phyloP scores from a whole-genome alignment of 2,888 invertebrate genomes.

The Lycophotia porphyrea region DNA sequence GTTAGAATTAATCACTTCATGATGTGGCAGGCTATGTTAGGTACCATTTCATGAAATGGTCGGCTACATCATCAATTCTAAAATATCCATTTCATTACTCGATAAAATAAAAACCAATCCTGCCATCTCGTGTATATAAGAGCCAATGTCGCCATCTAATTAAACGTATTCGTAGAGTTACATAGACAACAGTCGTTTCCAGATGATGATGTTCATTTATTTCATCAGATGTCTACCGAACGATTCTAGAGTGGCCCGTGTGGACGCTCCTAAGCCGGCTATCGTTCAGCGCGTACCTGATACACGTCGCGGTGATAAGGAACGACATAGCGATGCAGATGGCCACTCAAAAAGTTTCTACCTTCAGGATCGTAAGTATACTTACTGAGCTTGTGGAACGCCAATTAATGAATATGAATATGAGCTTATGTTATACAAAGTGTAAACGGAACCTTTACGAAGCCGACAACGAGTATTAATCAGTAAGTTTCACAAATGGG shows the following conservation, averaged over 20 bases:
- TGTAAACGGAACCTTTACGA: not conserved
- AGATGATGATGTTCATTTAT: not conserved
- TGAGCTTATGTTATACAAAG: too few relatives aligned
- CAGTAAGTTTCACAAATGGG: too few relatives aligned
- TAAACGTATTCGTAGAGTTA: not conserved
- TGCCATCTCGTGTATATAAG: too few relatives aligned
- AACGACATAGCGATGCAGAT: conserved; percentile 39
- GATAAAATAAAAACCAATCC: too few relatives aligned
- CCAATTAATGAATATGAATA: too few relatives aligned
- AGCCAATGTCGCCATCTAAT: not conserved
- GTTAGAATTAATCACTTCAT: not conserved
- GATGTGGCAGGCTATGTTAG: too few relatives aligned
- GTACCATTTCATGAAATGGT: too few relatives aligned
- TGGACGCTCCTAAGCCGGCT: conserved; percentile 67
- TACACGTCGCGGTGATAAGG: conserved; percentile 59
- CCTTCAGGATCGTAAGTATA: conserved; percentile 43
- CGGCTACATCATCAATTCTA: too few relatives aligned
- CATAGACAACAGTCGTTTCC: not conserved
- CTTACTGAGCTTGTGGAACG: not conserved
- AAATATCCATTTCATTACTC: too few relatives aligned
- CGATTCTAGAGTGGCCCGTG: conserved; percentile 69
- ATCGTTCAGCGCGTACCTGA: conserved; percentile 66
- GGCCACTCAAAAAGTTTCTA: conserved; percentile 18
- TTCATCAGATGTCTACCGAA: conserved; percentile 67
- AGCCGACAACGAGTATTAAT: not conserved